Conservation (phyloP, 2,888 invertebrate genomes). For the Beris chalybata region DNA sequence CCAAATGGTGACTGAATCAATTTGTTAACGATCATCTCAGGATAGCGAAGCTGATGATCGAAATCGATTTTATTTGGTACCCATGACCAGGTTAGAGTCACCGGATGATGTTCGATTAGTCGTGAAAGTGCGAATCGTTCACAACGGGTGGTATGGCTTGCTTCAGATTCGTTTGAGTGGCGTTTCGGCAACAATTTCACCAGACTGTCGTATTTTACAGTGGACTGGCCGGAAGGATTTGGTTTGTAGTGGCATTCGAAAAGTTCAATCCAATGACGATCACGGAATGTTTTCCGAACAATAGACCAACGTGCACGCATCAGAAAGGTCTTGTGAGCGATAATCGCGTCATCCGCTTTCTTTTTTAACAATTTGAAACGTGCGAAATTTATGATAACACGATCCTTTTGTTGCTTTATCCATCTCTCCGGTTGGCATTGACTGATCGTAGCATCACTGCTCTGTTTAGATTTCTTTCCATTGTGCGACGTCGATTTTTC, state of each 20-base stretch:
- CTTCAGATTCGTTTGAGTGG: background rate
- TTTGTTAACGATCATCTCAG: conserved; percentile 14
- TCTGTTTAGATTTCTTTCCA: too few species aligned
- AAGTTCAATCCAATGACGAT: conserved; percentile 16
- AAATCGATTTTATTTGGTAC: conserved; percentile 21
- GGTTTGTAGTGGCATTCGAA: conserved; percentile 12
- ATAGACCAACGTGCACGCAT: conserved; percentile 25
- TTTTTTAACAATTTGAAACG: conserved; percentile 15
- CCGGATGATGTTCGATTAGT: conserved; percentile 11
- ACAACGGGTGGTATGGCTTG: conserved; percentile 5
- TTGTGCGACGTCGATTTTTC: too few species aligned
- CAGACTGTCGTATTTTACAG: background rate
- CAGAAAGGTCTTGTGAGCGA: conserved; percentile 7
- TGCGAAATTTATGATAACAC: background rate
- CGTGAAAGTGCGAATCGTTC: conserved; percentile 11
- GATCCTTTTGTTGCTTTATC: too few species aligned
- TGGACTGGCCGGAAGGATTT: background rate
- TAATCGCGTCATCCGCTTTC: background rate
- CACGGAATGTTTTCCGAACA: conserved; percentile 12
- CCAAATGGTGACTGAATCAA: conserved; percentile 14
- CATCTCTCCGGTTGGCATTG: too few species aligned
- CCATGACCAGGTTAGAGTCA: conserved; percentile 17
- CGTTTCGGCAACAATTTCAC: conserved; percentile 7
- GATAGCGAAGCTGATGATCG: conserved; percentile 4
- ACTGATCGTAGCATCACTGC: too few species aligned